These are phyloP conservation scores for Eulemur macaco DNA, from an alignment of 2,113 vertebrate genomes.

Conservation along the genomic window DNA sequence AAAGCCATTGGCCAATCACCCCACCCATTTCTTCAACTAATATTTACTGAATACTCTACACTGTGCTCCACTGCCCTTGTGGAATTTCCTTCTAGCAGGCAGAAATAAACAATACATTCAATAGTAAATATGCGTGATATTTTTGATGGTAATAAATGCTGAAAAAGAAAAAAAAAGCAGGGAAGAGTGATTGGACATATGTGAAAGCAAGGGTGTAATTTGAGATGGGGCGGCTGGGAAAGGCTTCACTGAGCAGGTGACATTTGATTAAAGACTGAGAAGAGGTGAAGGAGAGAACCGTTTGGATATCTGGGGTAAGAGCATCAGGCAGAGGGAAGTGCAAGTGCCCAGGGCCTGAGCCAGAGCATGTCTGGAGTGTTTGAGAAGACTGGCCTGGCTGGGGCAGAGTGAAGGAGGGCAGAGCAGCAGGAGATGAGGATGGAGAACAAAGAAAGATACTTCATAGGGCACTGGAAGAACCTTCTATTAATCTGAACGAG, in stretches of 20 bases:
- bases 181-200: not conserved
- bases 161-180: not conserved
- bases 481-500: not conserved
- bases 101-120: not conserved
- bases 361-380: not conserved
- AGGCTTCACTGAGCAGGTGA: not conserved
- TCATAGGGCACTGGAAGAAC: rapidly evolving
- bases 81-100: not conserved
- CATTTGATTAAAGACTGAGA: not conserved
- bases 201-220: not conserved
- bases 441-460: not conserved
- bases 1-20: not conserved
- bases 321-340: not conserved
- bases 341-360: not conserved
- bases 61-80: not conserved
- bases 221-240: not conserved
- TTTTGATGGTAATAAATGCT: not conserved
- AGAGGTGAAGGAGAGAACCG: not conserved
- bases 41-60: not conserved
- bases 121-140: not conserved
- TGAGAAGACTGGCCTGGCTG: not conserved
- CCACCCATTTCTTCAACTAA: not conserved
- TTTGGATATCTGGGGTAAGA: not conserved
- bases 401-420: not conserved
- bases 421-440: not conserved